These are phyloP conservation scores for Hydrolagus affinis DNA, from an alignment of 2,113 vertebrate species.

Conservation along the genomic window DNA sequence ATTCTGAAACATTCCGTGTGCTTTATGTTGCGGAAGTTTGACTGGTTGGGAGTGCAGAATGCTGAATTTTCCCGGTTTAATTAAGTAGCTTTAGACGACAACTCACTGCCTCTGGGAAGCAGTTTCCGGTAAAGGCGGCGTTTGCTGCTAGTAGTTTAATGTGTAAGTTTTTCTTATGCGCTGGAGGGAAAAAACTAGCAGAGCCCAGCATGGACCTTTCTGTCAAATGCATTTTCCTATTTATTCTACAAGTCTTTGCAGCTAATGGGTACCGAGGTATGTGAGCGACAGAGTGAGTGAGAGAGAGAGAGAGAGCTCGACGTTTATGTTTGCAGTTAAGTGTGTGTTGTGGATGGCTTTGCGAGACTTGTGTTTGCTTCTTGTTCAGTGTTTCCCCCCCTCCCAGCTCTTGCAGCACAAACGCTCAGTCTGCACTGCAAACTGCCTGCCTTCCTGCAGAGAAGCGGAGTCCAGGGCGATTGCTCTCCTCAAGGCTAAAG, in stretches of 20 bases:
- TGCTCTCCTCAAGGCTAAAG: too few relatives aligned
- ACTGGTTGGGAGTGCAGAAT: background rate
- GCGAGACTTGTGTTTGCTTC: too few relatives aligned
- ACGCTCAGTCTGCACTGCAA: too few relatives aligned
- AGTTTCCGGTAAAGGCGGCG: slow-evolving; percentile 30
- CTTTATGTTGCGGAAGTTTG: background rate
- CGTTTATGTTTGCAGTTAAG: too few relatives aligned
- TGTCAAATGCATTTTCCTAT: slow-evolving; percentile 1
- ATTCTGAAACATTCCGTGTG: background rate
- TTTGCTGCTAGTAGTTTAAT: slow-evolving; percentile 12
- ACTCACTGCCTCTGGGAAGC: background rate
- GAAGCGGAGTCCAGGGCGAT: too few relatives aligned
- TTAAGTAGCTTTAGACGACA: background rate
- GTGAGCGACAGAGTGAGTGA: background rate
- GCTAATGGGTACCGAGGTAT: background rate
- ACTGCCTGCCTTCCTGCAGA: too few relatives aligned
- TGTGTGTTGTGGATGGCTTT: too few relatives aligned
- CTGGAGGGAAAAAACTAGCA: background rate
- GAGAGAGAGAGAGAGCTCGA: too few relatives aligned
- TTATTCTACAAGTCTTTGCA: background rate
- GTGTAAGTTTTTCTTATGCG: background rate
- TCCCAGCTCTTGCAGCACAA: too few relatives aligned
- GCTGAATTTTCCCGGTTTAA: background rate
- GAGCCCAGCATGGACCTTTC: slow-evolving; percentile 4
- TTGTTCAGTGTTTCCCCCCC: too few relatives aligned